These are phyloP conservation scores for Drosophila helvetica DNA, from an alignment of 2,888 invertebrate genomes.

Conservation along the genomic window DNA sequence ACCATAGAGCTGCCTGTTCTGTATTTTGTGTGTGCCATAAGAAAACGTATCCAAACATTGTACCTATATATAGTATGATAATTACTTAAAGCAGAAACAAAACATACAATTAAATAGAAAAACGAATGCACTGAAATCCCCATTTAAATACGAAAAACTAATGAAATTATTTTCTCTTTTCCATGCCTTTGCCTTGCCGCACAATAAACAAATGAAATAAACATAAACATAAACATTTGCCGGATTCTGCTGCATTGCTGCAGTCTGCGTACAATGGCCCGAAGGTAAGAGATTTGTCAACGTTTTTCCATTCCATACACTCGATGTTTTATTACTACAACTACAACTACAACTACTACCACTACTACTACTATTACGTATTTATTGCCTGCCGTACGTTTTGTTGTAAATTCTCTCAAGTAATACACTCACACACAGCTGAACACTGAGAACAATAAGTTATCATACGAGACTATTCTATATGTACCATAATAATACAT, in stretches of 20 bases:
- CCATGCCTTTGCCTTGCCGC: constrained; percentile 61
- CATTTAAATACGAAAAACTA: constrained; percentile 58
- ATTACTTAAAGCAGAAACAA: background rate
- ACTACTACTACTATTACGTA: constrained; percentile 57
- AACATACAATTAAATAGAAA: constrained; percentile 18
- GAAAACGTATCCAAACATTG: constrained; percentile 28
- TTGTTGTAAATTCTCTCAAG: constrained; percentile 63
- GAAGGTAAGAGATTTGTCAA: constrained; percentile 88
- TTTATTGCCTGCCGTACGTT: constrained; percentile 75
- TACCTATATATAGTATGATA: background rate
- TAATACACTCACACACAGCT: constrained; percentile 37
- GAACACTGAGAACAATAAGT: constrained; percentile 43
- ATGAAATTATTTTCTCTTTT: constrained; percentile 70
- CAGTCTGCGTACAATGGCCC: constrained; percentile 96
- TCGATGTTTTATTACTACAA: constrained; percentile 24
- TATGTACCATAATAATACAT: constrained; percentile 40
- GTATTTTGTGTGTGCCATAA: constrained; percentile 47
- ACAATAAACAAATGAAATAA: background rate
- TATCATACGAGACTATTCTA: constrained; percentile 28
- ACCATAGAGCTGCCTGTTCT: constrained; percentile 46
- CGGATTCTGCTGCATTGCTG: constrained; percentile 27
- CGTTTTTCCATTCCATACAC: constrained; percentile 24
- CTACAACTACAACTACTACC: constrained; percentile 44
- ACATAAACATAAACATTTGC: constrained; percentile 46
- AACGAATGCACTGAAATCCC: constrained; percentile 18